Evolutionary conservation across 2,797 vertebrate species (phyloP), one percentile per base, ranked within the genome.

Genomic region (Falco cherrug): DNA sequence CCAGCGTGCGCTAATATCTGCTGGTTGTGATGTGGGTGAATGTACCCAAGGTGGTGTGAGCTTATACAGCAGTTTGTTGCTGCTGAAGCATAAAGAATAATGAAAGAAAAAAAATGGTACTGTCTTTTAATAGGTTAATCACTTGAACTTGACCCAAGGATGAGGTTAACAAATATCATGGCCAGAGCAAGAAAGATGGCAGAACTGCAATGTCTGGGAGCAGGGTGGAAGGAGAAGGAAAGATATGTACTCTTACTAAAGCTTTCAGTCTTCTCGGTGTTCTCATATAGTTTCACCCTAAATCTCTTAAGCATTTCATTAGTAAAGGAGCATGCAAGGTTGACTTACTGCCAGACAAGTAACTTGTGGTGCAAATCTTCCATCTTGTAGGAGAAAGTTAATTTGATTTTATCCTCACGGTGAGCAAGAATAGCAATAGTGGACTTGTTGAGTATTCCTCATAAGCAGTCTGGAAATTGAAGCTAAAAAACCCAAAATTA

Each of bases 61-160:
- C 9, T 79, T 60, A 20, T 6, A 16, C 41, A 45, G 59, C 35
- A 43, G 3, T 11, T 67, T 31, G 8, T 74, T 1, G 0, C 35
- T 92, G 43, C 51, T 92, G 70, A 90, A 87, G n/a, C 10, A 5
- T 71, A 17, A 84, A 59, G 73, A 74, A 22, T 74, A 76, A 89
- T 59, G 8, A 50, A 33, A 86, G 33, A 41, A 51, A 85, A 29
- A 6, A 29, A 85, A 28, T 37, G 4, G 5, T 68, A 3, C 61
- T 73, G 4, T 45, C 41, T 91, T 69, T 8, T 69, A 37, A 21
- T 51, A 41, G 33, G 4, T 61, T 57, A 12, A 37, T 61, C 9
- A n/a, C 15, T 71, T 74, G 59, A 73, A 47, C 81, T 45, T 76
- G 43, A 39, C 33, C 9, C 0, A 0, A 29, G 13, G 43, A 87